Evolutionary conservation across 2,888 invertebrate species (phyloP), one percentile per base, ranked within the genome.

Genomic region (Lepeophtheirus nordmannii): DNA sequence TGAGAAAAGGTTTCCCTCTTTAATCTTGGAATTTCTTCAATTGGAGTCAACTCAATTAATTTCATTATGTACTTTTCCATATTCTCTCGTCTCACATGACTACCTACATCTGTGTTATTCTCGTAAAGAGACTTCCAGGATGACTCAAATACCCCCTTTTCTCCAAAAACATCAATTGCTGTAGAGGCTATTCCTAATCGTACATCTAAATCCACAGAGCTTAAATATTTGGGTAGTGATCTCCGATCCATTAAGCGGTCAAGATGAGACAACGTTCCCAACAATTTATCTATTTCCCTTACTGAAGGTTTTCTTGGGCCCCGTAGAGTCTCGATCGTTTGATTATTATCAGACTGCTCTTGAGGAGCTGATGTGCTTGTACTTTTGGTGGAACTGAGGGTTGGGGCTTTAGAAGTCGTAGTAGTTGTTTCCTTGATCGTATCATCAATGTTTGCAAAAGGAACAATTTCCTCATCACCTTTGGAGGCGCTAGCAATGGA

Each of bases 371-470:
- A n/a, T 56, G 23, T 12, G 11, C 46, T 63, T 10, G 63, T 63
- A 1, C 53, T 63, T 10, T 46, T 63, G 62, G 41, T 62, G 8
- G 63, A 56, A 53, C 10, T 63, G 1, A 46, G 17, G 14, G 53
- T 53, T 10, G 22, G 46, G 53, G 56, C 12, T 12, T 20, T 63
- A 7, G 23, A 8, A 37, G 37, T 61, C 9, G 14, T 17, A 12
- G 61, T 56, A 2, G 46, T 53, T 11, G 20, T 22, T 9, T 56
- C 63, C 2, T 22, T 53, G 1, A 23, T 53, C 17, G 22, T 56
- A 14, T 20, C 10, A 14, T 46, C 63, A 12, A 14, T 20, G n/a
- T 20, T n/a, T 20, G 46, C 56, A 38, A 22, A 22, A 14, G 63
- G 20, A 56, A 22, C 30, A 14, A 53, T 20, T 56, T 46, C 20